Evolutionary conservation across 2,888 invertebrate species (phyloP).

Genomic region (Heliconius aoede): DNA sequence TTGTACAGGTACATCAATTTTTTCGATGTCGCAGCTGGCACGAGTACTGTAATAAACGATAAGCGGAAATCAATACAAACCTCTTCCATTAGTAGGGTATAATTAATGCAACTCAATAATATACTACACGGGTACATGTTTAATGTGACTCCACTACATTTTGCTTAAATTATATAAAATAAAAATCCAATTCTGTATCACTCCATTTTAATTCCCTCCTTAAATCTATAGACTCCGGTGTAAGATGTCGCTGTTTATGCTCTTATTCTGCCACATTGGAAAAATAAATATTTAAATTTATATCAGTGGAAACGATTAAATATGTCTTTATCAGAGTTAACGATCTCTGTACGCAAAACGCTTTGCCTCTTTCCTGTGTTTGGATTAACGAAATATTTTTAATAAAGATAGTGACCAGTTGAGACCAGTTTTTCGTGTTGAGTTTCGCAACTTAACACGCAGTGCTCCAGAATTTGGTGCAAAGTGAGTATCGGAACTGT

Average conservation of each 20-base stretch:
- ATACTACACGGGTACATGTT: conserved; percentile 42
- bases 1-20: conserved; percentile 59
- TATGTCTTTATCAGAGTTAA: too few relatives aligned
- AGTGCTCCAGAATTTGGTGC: too few relatives aligned
- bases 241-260: not conserved
- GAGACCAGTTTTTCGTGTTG: too few relatives aligned
- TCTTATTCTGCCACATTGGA: not conserved
- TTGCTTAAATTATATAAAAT: not conserved
- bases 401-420: too few relatives aligned
- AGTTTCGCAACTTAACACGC: too few relatives aligned
- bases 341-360: too few relatives aligned
- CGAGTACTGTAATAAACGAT: conserved; percentile 61
- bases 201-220: not conserved
- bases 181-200: not conserved
- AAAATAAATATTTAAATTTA: not conserved
- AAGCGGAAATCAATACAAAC: conserved; percentile 73
- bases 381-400: too few relatives aligned
- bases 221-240: not conserved
- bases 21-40: conserved; percentile 66
- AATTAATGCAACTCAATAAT: conserved; percentile 69
- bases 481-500: too few relatives aligned
- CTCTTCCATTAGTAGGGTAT: conserved; percentile 68
- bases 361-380: too few relatives aligned
- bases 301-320: too few relatives aligned
- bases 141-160: not conserved